Base-by-base conservation (phyloP, 2,797 vertebrate species). In the Paratrypauchen microcephalus region DNA sequence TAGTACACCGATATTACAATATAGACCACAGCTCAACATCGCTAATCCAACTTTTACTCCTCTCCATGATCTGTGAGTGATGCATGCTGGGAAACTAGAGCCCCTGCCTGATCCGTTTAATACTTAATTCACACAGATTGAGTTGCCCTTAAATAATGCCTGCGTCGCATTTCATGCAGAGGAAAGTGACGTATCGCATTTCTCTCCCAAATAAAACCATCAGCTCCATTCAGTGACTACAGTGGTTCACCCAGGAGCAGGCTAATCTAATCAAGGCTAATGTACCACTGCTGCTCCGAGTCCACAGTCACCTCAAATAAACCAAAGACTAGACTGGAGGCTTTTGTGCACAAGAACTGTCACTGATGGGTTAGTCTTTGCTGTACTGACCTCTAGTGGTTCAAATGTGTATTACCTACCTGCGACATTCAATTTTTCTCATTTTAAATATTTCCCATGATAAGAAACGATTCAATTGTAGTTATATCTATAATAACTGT, bases 111-210 rank as follows among this genome's bases (percentile, higher is more conserved):
- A 36, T 47, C 73, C 13, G 26, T 62, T 75, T 23, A 50, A 72
- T 70, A 65, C 55, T 68, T 73, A 19, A 70, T 66, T 61, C 41
- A 48, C 45, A 50, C 18, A 36, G 28, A 66, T 84, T 52, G n/a
- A 13, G 69, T 74, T 76, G 41, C 66, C 36, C 24, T 72, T 72
- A 65, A 74, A 75, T 62, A 69, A 76, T 23, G 19, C 50, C 68
- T 0, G 63, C 8, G 2, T 69, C 39, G 6, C 5, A 50, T 69
- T 66, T 69, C 75, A 72, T 21, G 45, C 9, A 16, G 36, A 28
- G 24, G 65, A 16, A 77, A 80, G 63, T 68, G 61, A 78, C 32
- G 36, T 2, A 63, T 79, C 65, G 45, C 30, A 59, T 75, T 73
- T 78, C 77, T 52, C 45, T 50, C 24, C 63, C 45, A 65, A 65